These are phyloP conservation scores for Oreochromis tanganicae DNA, from an alignment of 2,113 vertebrate species.

Conservation along the genomic window DNA sequence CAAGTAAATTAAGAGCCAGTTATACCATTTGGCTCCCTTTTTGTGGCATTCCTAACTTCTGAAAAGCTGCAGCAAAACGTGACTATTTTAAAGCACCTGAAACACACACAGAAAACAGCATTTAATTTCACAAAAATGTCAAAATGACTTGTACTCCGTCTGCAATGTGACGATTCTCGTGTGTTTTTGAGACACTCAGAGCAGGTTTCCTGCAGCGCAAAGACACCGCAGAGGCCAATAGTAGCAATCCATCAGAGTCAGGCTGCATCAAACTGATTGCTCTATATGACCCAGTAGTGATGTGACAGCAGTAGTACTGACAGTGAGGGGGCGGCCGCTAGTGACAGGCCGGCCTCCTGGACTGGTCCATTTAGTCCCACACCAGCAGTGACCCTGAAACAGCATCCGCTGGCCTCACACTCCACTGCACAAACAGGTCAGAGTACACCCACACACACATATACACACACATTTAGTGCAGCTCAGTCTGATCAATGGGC, in stretches of 20 bases:
- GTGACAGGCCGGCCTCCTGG: conserved; percentile 40
- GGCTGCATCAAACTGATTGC: background rate
- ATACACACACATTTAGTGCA: conserved; percentile 12
- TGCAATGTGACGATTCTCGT: background rate
- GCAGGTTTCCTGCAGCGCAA: background rate
- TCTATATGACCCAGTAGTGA: conserved; percentile 30
- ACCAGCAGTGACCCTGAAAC: conserved; percentile 69
- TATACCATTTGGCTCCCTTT: background rate
- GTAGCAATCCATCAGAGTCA: conserved; percentile 46
- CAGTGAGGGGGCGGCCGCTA: conserved; percentile 33
- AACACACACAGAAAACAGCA: background rate
- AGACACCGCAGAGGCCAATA: conserved; percentile 5
- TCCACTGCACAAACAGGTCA: conserved; percentile 72
- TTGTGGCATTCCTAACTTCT: background rate
- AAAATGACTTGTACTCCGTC: background rate
- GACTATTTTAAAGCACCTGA: background rate
- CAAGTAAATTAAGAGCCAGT: fast-evolving
- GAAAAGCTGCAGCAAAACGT: background rate
- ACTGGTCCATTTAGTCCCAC: conserved; percentile 63
- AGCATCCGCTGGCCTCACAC: conserved; percentile 65
- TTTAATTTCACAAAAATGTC: background rate
- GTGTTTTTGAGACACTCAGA: background rate
- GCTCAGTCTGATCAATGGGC: conserved; percentile 53
- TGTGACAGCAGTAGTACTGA: conserved; percentile 42
- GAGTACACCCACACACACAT: conserved; percentile 23